Conservation (phyloP, 2,797 vertebrate species). For the Silurus lanzhouensis region DNA sequence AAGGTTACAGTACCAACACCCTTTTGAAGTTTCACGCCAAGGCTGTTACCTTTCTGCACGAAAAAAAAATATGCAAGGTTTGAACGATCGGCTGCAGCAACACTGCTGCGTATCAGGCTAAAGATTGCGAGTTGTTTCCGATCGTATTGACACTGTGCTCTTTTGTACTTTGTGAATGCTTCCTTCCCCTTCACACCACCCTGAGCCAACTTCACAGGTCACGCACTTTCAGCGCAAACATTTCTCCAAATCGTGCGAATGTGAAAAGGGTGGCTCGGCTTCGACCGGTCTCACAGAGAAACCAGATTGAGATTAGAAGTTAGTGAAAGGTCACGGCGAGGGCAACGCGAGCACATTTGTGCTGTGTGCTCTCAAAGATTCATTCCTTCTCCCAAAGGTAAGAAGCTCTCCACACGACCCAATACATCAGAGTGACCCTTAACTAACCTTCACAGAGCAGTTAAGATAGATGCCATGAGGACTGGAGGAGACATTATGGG, state of each 20-base stretch:
- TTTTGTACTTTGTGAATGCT: constrained; percentile 41
- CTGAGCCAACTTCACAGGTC: constrained; percentile 60
- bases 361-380: constrained; percentile 33
- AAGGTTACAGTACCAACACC: not conserved
- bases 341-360: constrained; percentile 33
- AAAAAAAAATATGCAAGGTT: not conserved
- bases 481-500: constrained; percentile 30
- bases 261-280: constrained; percentile 57
- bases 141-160: constrained; percentile 39
- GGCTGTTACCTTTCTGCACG: not conserved
- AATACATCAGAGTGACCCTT: constrained; percentile 50
- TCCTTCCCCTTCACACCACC: constrained; percentile 52
- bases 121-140: not conserved
- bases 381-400: constrained; percentile 48
- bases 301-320: constrained; percentile 69
- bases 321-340: constrained; percentile 56
- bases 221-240: constrained; percentile 72
- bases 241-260: constrained; percentile 61
- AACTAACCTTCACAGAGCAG: constrained; percentile 39
- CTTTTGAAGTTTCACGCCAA: not conserved
- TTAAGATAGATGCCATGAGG: constrained; percentile 34
- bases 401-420: constrained; percentile 35
- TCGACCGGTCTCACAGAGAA: constrained; percentile 62
- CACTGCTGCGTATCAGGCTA: constrained; percentile 3
- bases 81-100: not conserved